Evolutionary conservation across 2,113 vertebrate species (phyloP).

Genomic region (Sebastes schlegelii): DNA sequence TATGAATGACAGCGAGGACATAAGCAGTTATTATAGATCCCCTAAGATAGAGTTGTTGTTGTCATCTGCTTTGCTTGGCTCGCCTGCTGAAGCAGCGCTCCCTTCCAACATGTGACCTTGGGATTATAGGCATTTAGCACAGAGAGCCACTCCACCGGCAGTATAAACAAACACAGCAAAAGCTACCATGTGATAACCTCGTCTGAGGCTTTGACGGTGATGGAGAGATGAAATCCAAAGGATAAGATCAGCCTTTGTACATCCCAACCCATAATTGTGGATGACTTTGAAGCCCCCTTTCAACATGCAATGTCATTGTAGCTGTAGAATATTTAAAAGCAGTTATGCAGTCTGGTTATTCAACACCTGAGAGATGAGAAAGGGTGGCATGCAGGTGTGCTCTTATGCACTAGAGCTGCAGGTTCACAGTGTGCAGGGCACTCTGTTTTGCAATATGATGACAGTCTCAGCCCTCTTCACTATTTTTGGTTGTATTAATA

Average conservation of each 20-base stretch:
- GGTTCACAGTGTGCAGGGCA: constrained; percentile 3
- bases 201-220: constrained; percentile 19
- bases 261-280: not conserved
- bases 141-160: constrained; percentile 41
- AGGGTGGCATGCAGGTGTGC: not conserved
- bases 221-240: constrained; percentile 8
- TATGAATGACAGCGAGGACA: constrained; percentile 36
- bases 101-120: constrained; percentile 58
- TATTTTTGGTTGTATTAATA: constrained; percentile 24
- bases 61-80: constrained; percentile 50
- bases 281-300: constrained; percentile 34
- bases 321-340: constrained; percentile 11
- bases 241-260: constrained; percentile 17
- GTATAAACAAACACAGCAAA: constrained; percentile 37
- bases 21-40: constrained; percentile 30
- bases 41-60: constrained; percentile 38
- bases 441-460: constrained; percentile 16
- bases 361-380: not conserved
- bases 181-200: constrained; percentile 20
- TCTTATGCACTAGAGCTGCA: constrained; percentile 20
- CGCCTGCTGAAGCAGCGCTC: constrained; percentile 59
- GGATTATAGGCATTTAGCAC: constrained; percentile 63
- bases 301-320: not conserved
- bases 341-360: constrained; percentile 23
- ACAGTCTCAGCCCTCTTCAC: not conserved